Conservation (phyloP, 2,888 invertebrate genomes). For the Drosophila limbata region DNA sequence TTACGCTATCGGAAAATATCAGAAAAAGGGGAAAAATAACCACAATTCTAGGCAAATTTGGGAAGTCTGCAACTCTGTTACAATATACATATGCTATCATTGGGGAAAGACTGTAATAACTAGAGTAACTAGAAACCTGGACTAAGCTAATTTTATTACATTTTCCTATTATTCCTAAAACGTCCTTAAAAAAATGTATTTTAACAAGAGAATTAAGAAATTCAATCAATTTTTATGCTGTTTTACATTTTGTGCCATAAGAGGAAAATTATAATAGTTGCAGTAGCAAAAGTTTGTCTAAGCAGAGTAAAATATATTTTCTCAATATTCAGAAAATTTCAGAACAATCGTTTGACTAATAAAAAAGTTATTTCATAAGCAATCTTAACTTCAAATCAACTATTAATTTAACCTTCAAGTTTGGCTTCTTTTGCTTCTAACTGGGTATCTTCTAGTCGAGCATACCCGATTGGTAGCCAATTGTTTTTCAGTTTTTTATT, state of each 20-base stretch:
- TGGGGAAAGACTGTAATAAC: not conserved
- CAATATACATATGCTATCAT: not conserved
- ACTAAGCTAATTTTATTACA: not conserved
- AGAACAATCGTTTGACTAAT: not conserved
- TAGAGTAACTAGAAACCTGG: not conserved
- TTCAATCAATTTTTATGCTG: not conserved
- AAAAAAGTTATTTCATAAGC: not conserved
- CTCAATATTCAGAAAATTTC: not conserved
- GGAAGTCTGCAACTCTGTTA: not conserved
- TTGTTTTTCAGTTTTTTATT: slow-evolving; percentile 33
- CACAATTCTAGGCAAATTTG: not conserved
- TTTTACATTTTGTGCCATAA: not conserved
- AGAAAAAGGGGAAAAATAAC: not conserved
- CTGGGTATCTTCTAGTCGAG: slow-evolving; percentile 13
- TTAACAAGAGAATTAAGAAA: not conserved
- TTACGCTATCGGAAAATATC: slow-evolving; percentile 3
- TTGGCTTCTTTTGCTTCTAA: too few relatives aligned
- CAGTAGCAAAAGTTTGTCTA: not conserved
- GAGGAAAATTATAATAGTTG: not conserved
- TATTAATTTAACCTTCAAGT: too few relatives aligned
- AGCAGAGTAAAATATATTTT: not conserved
- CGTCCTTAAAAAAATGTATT: too few relatives aligned
- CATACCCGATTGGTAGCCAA: not conserved
- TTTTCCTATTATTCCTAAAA: too few relatives aligned
- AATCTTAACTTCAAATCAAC: not conserved